Evolutionary conservation across 2,888 invertebrate genomes (phyloP), one percentile per base, ranked within the genome.

Genomic region (Dascillus cervinus): DNA sequence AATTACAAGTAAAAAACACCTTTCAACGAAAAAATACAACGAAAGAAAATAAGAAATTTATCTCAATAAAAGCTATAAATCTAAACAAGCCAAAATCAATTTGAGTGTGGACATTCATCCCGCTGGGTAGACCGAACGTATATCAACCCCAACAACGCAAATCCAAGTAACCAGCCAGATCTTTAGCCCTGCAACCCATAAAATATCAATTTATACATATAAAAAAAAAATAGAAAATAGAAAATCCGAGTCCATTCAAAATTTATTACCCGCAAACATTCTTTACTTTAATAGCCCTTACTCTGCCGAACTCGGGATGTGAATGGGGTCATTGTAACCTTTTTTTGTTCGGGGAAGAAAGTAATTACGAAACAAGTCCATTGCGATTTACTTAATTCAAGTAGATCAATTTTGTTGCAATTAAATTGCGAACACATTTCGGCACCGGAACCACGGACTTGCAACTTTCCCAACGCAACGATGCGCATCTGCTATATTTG

Each of bases 41-140:
- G n/a, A n/a, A n/a, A n/a, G n/a, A n/a, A n/a, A n/a, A 21, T 29
- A 39, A 38, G 48, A 46, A 55, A 58, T 59, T 57, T 58, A 57
- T 60, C 60, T 60, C 58, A 60, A 60, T 60, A 58, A 55, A 51
- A 46, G 49, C 52, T 32, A 58, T 58, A 58, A 60, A 58, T 57
- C 58, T 55, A 44, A 47, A 48, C 52, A 47, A 50, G 52, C 46
- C 50, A 53, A 55, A 58, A 58, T 60, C 58, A 60, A 60, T 60
- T 60, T 52, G 43, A 37, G 42, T 38, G 43, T 41, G 41, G 40
- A 52, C 52, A 56, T 52, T 45, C 52, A 51, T 52, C 35, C 36
- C 33, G 45, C 39, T 49, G 40, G n/a, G 42, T 43, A 43, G 49
- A 46, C 42, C 32, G 35, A 36, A 32, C 33, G 44, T 47, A 51